Conservation (phyloP, 2,888 invertebrate species). For the Drosophila diplacantha region DNA sequence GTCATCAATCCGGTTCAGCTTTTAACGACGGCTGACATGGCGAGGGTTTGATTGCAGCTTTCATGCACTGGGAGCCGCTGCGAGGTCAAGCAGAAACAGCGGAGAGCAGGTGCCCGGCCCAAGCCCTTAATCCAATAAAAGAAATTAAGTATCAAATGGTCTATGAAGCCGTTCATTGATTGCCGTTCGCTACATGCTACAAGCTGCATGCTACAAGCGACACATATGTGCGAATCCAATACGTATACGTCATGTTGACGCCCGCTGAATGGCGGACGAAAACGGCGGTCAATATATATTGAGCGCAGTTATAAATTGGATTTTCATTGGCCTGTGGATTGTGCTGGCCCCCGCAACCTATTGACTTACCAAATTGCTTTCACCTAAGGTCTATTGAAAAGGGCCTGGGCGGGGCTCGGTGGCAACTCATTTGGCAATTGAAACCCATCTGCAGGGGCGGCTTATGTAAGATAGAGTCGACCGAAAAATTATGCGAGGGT, state of each 20-base stretch:
- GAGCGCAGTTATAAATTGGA: conserved; percentile 32
- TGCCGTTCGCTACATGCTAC: conserved; percentile 10
- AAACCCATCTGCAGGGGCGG: conserved; percentile 10
- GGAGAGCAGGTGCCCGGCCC: conserved; percentile 1
- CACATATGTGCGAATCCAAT: conserved; percentile 30
- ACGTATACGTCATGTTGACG: conserved; percentile 39
- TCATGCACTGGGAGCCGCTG: conserved; percentile 15
- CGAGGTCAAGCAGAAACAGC: conserved; percentile 27
- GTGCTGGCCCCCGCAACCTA: conserved; percentile 8
- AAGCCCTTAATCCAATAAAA: conserved; percentile 67
- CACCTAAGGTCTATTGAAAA: conserved; percentile 16
- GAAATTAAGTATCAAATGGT: conserved; percentile 67
- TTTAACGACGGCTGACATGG: conserved; percentile 23
- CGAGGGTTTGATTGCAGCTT: conserved; percentile 53
- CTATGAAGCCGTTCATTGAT: conserved; percentile 57
- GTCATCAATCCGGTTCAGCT: conserved; percentile 54
- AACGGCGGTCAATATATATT: conserved; percentile 22
- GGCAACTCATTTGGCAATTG: conserved; percentile 13
- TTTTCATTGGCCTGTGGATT: conserved; percentile 13
- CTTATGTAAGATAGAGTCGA: conserved; percentile 11
- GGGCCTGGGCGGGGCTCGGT: neutral
- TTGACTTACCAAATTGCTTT: conserved; percentile 39
- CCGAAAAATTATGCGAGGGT: conserved; percentile 23
- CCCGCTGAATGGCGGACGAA: conserved; percentile 25
- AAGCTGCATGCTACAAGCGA: conserved; percentile 5